Evolutionary conservation across 2,113 vertebrate genomes (phyloP), one percentile per base, ranked within the genome.

Genomic region (Phrynosoma platyrhinos): DNA sequence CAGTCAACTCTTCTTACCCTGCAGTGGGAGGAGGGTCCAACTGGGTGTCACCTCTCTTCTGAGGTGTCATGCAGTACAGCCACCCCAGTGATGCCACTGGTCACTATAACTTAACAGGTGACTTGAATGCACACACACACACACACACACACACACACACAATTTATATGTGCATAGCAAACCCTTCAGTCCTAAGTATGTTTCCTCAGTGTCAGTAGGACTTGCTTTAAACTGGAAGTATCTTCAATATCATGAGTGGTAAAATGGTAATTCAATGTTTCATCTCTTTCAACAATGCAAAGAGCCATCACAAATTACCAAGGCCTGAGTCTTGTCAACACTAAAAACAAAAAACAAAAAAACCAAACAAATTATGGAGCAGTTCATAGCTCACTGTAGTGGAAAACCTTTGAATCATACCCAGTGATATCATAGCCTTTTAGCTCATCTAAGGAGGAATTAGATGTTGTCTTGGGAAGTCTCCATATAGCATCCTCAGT

Each of bases 401-500:
- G 47, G 55, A 27, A 68, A 68, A 82, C 13, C 20, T 14, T 30
- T 74, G 80, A 83, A 36, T 68, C 36, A 36, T 30, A 30, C 18
- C n/a, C 21, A 18, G 8, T 53, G 62, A 77, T 58, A 77, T 30
- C 9, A 18, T 13, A 40, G 21, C 80, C 62, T 77, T 83, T 21
- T 53, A 12, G 25, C 25, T 74, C 58, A 72, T 74, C 5, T 81
- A 81, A 72, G 64, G 55, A 72, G 36, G 58, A 66, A 21, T 83
- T 55, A 88, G 40, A n/a, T 66, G 30, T 77, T 77, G 72, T 40
- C 80, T 71, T 83, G 36, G n/a, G 76, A 83, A 68, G 58, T 68
- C 40, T 76, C 77, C n/a, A 68, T 68, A 69, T 9, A 68, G 20
- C 42, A 69, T 58, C 20, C 13, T 83, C 86, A 13, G 21, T 21